Base-by-base conservation (phyloP, 2,888 invertebrate species). In the Coelopa pilipes region DNA sequence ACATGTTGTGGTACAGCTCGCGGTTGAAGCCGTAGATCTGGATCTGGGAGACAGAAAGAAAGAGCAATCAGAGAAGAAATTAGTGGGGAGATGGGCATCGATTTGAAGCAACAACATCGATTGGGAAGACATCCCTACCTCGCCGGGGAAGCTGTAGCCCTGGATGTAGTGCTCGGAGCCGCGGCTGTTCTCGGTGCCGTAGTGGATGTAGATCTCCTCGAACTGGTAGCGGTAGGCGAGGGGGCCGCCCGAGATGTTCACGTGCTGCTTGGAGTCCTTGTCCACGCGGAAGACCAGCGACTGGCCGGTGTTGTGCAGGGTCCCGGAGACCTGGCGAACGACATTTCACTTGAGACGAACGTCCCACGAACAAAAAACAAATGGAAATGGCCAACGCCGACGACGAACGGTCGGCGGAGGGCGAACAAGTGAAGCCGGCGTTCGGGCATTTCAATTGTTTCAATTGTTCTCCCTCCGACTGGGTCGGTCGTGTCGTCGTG, bases 91-190 rank as follows among this genome's bases (percentile, higher is more conserved):
- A 13, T n/a, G n/a, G 15, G 21, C 60, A 60, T 1, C 34, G 21
- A 15, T 21, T 21, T 21, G 13, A 60, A 10, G 7, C 60, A 21
- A 19, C 60, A 21, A 17, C 55, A 55, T 1, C 55, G 4, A 55
- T 17, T 55, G 1, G 17, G 17, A n/a, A n/a, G 12, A 5, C 24
- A 17, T 13, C 57, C 91, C 91, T 85, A 99, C 98, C 93, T 99
- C 99, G 74, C 97, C 98, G 45, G 99, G 98, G 88, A 99, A 99
- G 60, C 96, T 93, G 82, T 96, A 94, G 77, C 96, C 96, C 82
- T 97, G 96, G 79, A 99, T 95, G 82, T 93, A 94, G 88, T 99
- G 99, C 87, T 99, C 99, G 0, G 98, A 99, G 17, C 99, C 99
- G 79, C 93, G 91, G 80, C 92, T 92, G 84, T 98, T 95, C 79